A percentile compares a stretch with the other conserved stretches of the same genome.
Evolutionary conservation across 2,113 vertebrate genomes (phyloP).

Genomic region (Penelope pileata): DNA sequence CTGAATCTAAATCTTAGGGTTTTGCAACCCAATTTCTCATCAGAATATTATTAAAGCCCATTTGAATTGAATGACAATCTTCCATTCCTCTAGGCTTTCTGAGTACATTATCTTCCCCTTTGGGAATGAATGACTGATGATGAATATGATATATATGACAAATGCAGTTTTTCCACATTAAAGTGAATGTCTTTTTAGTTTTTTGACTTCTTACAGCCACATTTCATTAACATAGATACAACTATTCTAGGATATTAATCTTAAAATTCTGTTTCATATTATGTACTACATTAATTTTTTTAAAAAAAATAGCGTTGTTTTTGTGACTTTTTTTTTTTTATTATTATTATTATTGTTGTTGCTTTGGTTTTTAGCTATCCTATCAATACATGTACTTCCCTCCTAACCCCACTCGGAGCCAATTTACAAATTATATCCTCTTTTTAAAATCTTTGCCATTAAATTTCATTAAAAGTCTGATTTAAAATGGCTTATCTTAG

Average conservation of each 20-base stretch:
- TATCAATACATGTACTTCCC: background rate
- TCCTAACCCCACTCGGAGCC: background rate
- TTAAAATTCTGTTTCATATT: slow-evolving; percentile 19
- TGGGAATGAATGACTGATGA: slow-evolving; percentile 63
- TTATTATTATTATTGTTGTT: background rate
- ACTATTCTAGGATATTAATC: slow-evolving; percentile 32
- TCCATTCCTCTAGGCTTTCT: slow-evolving; percentile 55
- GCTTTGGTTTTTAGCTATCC: background rate
- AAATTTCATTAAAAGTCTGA: background rate
- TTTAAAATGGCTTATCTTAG: background rate
- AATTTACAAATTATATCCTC: background rate
- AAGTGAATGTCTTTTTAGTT: slow-evolving; percentile 52
- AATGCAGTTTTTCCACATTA: slow-evolving; percentile 56
- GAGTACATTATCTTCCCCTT: slow-evolving; percentile 53
- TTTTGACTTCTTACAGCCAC: slow-evolving; percentile 20
- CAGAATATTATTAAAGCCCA: slow-evolving; percentile 68
- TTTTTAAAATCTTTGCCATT: background rate
- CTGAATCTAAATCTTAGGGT: slow-evolving; percentile 62
- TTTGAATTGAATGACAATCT: slow-evolving; percentile 69
- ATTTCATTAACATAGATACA: slow-evolving; percentile 63
- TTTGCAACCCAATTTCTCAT: slow-evolving; percentile 64
- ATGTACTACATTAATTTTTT: slow-evolving; percentile 4
- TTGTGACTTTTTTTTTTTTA: background rate
- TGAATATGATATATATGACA: slow-evolving; percentile 59
- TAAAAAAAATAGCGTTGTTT: background rate